These are phyloP conservation scores for Piezodorus guildinii DNA, from an alignment of 1,140 invertebrate species.

Conservation along the genomic window DNA sequence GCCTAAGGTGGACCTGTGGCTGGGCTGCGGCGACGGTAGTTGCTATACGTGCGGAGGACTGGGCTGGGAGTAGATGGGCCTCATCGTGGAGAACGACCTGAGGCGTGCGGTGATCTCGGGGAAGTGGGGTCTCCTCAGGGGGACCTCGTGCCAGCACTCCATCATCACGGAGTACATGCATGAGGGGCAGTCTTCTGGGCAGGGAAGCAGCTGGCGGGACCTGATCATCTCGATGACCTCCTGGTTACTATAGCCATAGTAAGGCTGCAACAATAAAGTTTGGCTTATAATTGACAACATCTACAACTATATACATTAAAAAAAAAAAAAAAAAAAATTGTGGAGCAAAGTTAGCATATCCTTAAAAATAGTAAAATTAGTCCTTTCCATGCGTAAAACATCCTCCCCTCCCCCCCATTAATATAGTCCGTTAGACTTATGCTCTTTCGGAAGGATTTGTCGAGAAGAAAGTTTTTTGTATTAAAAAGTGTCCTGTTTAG, in stretches of 20 bases:
- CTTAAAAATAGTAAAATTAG: too few species aligned
- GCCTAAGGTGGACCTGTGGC: not conserved
- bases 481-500: too few species aligned
- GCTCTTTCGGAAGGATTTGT: too few species aligned
- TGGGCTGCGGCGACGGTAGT: conserved; percentile 3
- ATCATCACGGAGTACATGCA: conserved; percentile 88
- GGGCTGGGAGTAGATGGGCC: conserved; percentile 3
- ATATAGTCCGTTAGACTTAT: too few species aligned
- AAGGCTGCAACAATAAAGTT: conserved; percentile 49
- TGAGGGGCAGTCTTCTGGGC: conserved; percentile 82
- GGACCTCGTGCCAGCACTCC: conserved; percentile 93
- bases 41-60: conserved; percentile 12
- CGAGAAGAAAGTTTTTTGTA: too few species aligned
- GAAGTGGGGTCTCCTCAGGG: conserved; percentile 80
- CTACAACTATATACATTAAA: too few species aligned
- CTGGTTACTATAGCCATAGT: conserved; percentile 89
- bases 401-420: too few species aligned
- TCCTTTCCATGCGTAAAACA: too few species aligned
- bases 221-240: conserved; percentile 96
- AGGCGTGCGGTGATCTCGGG: conserved; percentile 49
- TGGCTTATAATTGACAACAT: too few species aligned
- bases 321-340: too few species aligned
- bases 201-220: conserved; percentile 80
- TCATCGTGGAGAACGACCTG: conserved; percentile 18
- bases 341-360: too few species aligned